phyloP scores from a whole-genome alignment of 2,888 invertebrate genomes.

The Epinotia brunnichana region DNA sequence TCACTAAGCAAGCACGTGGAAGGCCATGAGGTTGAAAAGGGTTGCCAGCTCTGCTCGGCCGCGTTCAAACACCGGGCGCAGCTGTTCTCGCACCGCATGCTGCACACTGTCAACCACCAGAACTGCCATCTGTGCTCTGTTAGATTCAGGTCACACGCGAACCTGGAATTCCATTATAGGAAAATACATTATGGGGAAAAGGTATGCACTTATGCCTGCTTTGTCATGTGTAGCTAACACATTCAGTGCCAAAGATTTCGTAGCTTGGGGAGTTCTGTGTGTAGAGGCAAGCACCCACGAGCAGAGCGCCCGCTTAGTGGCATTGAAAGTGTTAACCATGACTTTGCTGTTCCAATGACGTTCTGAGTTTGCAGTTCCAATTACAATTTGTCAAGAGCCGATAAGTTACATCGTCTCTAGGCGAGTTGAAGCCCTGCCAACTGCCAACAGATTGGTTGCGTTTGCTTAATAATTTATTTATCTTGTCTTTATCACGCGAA shows the following conservation, averaged over 20 bases:
- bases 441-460: not conserved
- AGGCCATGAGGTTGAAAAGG: conserved; percentile 53
- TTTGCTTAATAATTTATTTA: not conserved
- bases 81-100: conserved; percentile 61
- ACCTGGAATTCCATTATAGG: conserved; percentile 65
- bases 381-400: not conserved
- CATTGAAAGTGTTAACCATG: too few relatives aligned
- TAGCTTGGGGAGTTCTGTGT: too few relatives aligned
- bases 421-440: not conserved
- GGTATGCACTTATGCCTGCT: conserved; percentile 51
- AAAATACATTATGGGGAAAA: conserved; percentile 57
- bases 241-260: too few relatives aligned
- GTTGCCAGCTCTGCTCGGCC: conserved; percentile 58
- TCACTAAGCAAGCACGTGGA: conserved; percentile 57
- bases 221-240: not conserved
- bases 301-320: too few relatives aligned
- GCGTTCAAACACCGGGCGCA: conserved; percentile 55
- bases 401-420: not conserved
- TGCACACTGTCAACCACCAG: conserved; percentile 56
- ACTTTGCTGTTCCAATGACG: too few relatives aligned
- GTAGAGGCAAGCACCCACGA: too few relatives aligned
- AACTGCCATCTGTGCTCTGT: conserved; percentile 63
- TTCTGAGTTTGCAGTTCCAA: not conserved
- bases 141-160: conserved; percentile 45
- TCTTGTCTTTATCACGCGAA: not conserved